Evolutionary conservation across 2,888 invertebrate species (phyloP).

Genomic region (Gymnoscelis rufifasciata): DNA sequence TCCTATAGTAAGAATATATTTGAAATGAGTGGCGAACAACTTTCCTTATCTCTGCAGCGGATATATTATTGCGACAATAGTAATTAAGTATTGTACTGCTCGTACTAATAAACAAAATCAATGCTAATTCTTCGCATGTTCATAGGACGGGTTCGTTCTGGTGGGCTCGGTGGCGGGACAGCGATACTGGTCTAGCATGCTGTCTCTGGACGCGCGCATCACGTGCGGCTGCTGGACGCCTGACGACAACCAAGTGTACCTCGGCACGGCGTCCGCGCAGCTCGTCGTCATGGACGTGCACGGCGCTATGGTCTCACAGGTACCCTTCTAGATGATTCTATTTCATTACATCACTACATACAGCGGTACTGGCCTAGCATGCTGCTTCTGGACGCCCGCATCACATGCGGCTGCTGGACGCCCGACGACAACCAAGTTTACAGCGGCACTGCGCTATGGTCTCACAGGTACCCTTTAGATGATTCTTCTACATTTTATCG

Average conservation of each 20-base stretch:
- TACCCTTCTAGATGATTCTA: no score
- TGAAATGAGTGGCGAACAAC: no score
- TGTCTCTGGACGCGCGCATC: conserved; percentile 95
- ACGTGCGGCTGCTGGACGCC: conserved; percentile 99
- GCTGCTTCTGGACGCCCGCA: conserved; percentile 94
- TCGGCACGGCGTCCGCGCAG: conserved; percentile 96
- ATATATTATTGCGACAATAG: no score
- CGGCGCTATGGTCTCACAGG: conserved; percentile 95
- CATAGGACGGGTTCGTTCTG: conserved; percentile 98
- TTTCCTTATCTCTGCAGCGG: no score
- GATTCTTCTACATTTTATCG: no score
- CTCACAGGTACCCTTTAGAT: conserved; percentile 73
- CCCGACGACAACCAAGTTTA: conserved; percentile 92
- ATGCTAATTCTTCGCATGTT: no score
- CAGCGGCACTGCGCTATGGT: conserved; percentile 96
- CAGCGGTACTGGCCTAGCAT: conserved; percentile 99
- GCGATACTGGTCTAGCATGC: conserved; percentile 98
- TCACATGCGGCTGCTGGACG: conserved; percentile 98
- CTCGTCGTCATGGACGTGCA: conserved; percentile 98
- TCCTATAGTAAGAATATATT: no score
- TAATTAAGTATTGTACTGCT: no score
- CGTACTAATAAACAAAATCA: no score
- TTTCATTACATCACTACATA: no score
- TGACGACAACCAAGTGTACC: conserved; percentile 97
- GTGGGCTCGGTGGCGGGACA: conserved; percentile 98